Conservation (phyloP, 2,113 vertebrate species). For the Corydoras maculifer region DNA sequence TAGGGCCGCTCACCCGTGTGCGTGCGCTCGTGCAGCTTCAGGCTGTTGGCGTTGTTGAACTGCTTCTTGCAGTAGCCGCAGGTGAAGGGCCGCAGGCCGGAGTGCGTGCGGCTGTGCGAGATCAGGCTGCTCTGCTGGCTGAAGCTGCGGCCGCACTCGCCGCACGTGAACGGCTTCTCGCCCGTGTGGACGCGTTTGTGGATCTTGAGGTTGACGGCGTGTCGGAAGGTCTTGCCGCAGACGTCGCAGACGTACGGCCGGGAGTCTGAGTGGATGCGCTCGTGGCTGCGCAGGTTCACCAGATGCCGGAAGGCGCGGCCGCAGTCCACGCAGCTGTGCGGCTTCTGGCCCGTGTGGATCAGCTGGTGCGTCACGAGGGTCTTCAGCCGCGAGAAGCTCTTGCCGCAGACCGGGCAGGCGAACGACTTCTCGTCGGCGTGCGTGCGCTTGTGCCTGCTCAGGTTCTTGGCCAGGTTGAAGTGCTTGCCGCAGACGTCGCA, state of each 20-base stretch:
- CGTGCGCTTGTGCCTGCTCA: conserved; percentile 55
- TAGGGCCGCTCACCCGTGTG: conserved; percentile 67
- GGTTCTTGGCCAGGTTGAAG: conserved; percentile 64
- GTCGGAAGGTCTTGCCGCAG: conserved; percentile 62
- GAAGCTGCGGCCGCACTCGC: conserved; percentile 62
- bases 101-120: conserved; percentile 60
- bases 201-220: conserved; percentile 64
- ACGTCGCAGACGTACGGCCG: conserved; percentile 59
- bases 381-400: conserved; percentile 62
- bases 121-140: conserved; percentile 67
- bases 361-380: conserved; percentile 59
- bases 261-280: conserved; percentile 56
- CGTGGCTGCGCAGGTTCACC: conserved; percentile 62
- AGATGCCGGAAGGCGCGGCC: conserved; percentile 59
- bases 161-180: conserved; percentile 61
- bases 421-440: conserved; percentile 58
- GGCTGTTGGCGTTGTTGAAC: conserved; percentile 65
- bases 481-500: conserved; percentile 58
- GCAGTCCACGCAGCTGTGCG: conserved; percentile 55
- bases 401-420: conserved; percentile 53
- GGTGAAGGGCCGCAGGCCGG: conserved; percentile 50
- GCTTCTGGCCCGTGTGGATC: conserved; percentile 64
- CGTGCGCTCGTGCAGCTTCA: conserved; percentile 61
- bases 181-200: conserved; percentile 63
- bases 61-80: conserved; percentile 57